Percentiles rank a stretch among this genome's conserved stretches.
Conservation (phyloP, 2,113 vertebrate genomes). For the Phycodurus eques region DNA sequence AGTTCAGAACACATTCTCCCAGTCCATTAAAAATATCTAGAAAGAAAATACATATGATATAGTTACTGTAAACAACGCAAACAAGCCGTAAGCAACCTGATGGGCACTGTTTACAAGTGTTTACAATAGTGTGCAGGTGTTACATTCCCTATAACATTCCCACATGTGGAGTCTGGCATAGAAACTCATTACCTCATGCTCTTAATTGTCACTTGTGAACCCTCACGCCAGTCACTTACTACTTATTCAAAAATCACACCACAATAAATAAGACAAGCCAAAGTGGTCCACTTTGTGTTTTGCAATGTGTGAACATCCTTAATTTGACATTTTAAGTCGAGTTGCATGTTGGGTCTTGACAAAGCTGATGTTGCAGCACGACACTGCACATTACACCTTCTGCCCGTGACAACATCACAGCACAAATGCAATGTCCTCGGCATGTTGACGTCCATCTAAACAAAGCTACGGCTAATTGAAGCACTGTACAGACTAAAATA, state of each 20-base stretch:
- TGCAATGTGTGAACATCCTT: background rate
- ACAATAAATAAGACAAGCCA: background rate
- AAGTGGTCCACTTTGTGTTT: background rate
- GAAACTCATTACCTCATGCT: slow-evolving; percentile 34
- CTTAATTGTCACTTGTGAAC: background rate
- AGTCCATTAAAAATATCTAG: too few species aligned
- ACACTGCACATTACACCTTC: too few species aligned
- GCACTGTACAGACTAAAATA: too few species aligned
- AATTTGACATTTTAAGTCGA: background rate
- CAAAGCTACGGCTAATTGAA: too few species aligned
- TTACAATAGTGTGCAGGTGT: slow-evolving; percentile 12
- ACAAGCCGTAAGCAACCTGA: background rate
- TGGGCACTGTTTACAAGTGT: background rate
- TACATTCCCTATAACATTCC: slow-evolving; percentile 37
- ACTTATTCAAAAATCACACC: background rate
- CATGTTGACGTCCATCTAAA: too few species aligned
- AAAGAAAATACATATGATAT: background rate
- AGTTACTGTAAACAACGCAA: slow-evolving; percentile 3
- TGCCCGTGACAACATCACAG: background rate
- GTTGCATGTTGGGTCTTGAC: background rate
- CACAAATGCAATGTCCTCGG: background rate
- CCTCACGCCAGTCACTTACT: background rate
- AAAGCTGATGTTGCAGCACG: background rate
- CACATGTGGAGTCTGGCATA: slow-evolving; percentile 27
- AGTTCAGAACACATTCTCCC: too few species aligned